phyloP scores from a whole-genome alignment of 1,140 invertebrate species.

The Spodoptera litura region DNA sequence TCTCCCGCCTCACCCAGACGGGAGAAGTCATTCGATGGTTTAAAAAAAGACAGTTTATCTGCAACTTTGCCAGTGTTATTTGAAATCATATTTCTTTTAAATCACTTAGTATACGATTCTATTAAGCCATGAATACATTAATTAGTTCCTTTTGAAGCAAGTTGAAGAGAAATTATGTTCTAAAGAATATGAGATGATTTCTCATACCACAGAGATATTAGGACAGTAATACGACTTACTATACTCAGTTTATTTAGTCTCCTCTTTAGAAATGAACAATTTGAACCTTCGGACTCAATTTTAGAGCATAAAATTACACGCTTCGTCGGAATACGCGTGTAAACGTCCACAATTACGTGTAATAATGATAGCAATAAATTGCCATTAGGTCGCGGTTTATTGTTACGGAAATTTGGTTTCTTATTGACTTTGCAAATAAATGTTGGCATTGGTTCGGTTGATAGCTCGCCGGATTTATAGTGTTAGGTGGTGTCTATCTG shows the following conservation, averaged over 20 bases:
- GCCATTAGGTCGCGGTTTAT: constrained; percentile 29
- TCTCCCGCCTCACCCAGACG: too few relatives aligned
- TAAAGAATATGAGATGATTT: too few relatives aligned
- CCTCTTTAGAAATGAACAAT: background rate
- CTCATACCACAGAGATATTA: too few relatives aligned
- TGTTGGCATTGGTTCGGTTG: constrained; percentile 12
- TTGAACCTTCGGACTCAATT: background rate
- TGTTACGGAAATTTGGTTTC: constrained; percentile 15
- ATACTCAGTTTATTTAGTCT: background rate
- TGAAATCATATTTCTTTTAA: too few relatives aligned
- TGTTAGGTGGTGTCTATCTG: background rate
- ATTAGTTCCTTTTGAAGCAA: too few relatives aligned
- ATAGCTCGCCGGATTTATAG: background rate
- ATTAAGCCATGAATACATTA: too few relatives aligned
- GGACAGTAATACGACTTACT: too few relatives aligned
- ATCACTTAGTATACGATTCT: too few relatives aligned
- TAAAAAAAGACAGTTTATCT: too few relatives aligned
- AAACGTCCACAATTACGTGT: constrained; percentile 35
- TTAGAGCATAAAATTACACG: background rate
- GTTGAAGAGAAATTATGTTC: too few relatives aligned
- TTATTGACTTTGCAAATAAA: constrained; percentile 23
- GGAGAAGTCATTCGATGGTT: too few relatives aligned
- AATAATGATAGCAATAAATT: constrained; percentile 39
- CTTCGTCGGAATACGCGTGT: constrained; percentile 3
- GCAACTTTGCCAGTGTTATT: too few relatives aligned